phyloP scores from a whole-genome alignment of 2,797 vertebrate species.

The Halcyon chelicuti region DNA sequence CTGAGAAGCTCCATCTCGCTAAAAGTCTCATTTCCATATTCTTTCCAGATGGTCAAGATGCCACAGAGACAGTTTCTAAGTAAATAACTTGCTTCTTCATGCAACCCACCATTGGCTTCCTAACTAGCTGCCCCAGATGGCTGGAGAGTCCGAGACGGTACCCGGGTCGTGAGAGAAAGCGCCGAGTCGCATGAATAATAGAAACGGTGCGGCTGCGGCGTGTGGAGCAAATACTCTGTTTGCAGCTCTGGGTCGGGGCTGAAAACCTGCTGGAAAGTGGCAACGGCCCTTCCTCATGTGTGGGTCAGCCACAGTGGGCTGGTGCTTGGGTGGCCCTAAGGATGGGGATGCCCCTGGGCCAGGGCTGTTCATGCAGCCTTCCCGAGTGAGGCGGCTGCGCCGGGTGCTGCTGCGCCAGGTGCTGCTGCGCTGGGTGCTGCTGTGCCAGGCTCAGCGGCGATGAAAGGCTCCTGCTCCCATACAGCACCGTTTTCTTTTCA shows the following conservation, averaged over 20 bases:
- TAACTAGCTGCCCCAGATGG: slow-evolving; percentile 16
- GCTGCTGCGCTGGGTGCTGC: background rate
- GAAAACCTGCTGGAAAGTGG: background rate
- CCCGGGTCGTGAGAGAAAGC: background rate
- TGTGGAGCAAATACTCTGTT: fast-evolving
- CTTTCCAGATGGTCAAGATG: slow-evolving; percentile 72
- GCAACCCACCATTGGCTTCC: background rate
- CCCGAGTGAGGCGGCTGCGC: background rate
- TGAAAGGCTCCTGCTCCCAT: background rate
- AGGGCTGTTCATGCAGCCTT: background rate
- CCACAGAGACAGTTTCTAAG: slow-evolving; percentile 59
- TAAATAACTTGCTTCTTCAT: slow-evolving; percentile 50
- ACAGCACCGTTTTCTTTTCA: fast-evolving
- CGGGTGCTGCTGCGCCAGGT: background rate
- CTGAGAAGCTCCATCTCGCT: background rate
- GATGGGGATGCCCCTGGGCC: background rate
- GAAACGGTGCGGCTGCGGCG: fast-evolving
- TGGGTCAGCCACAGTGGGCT: fast-evolving
- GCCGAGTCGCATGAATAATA: background rate
- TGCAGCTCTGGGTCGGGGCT: background rate
- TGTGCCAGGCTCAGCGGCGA: background rate
- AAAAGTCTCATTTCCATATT: slow-evolving; percentile 67
- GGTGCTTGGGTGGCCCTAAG: fast-evolving
- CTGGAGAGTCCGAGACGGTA: background rate
- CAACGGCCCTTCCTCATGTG: fast-evolving